Percentiles rank a stretch among this genome's conserved stretches.
Conservation (phyloP, 2,797 vertebrate species). For the Molossus alvarezi region DNA sequence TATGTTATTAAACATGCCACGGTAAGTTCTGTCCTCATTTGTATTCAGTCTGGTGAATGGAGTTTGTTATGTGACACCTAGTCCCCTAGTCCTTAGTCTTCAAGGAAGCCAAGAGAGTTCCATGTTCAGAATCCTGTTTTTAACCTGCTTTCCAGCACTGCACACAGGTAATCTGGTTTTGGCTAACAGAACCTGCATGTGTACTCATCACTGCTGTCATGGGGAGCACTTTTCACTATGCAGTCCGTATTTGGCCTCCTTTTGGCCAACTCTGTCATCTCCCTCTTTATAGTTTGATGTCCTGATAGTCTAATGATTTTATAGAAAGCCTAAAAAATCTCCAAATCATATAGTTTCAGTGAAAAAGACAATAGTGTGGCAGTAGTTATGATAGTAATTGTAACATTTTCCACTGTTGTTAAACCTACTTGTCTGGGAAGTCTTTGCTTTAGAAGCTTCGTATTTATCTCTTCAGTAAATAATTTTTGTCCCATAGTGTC, state of each 20-base stretch:
- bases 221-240: not conserved
- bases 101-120: constrained; percentile 63
- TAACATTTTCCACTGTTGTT: not conserved
- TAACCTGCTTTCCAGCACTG: constrained; percentile 6
- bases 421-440: not conserved
- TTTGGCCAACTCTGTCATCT: not conserved
- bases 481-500: constrained; percentile 2
- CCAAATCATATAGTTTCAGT: not conserved
- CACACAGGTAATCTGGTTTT: not conserved
- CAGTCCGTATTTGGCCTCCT: not conserved
- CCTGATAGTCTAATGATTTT: not conserved
- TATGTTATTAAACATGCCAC: constrained; percentile 77
- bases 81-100: constrained; percentile 73
- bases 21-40: constrained; percentile 72
- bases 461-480: constrained; percentile 17
- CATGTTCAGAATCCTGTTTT: constrained; percentile 17
- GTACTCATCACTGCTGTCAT: not conserved
- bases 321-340: constrained; percentile 42
- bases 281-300: not conserved
- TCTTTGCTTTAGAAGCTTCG: not conserved
- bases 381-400: not conserved
- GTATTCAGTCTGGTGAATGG: constrained; percentile 32
- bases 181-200: not conserved
- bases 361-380: not conserved
- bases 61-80: constrained; percentile 19